A percentile compares a stretch with the other conserved stretches of the same genome.
Evolutionary conservation across 1,140 invertebrate genomes (phyloP).

Genomic region (Sitophilus oryzae): DNA sequence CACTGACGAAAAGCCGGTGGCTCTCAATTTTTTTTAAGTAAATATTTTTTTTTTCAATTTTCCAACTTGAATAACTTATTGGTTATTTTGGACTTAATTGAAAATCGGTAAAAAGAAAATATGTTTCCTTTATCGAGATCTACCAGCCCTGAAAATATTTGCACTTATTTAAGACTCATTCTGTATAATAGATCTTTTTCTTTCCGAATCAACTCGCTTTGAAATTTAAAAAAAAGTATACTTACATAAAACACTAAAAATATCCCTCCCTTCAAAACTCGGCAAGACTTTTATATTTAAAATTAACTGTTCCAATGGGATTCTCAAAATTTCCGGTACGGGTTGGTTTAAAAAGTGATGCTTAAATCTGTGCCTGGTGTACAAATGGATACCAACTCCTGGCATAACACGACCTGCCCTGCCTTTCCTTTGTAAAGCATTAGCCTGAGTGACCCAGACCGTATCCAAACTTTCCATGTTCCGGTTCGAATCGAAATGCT

Average conservation of each 20-base stretch:
- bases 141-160: too few species aligned
- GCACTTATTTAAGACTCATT: too few species aligned
- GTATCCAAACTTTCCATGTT: conserved; percentile 79
- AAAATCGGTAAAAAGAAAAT: too few species aligned
- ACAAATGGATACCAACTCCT: conserved; percentile 78
- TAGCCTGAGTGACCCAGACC: conserved; percentile 75
- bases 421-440: conserved; percentile 75
- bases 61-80: too few species aligned
- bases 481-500: conserved; percentile 73
- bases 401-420: conserved; percentile 82
- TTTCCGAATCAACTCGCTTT: too few species aligned
- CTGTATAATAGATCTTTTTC: too few species aligned
- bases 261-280: conserved; percentile 56
- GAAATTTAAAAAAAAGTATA: conserved; percentile 11
- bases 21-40: too few species aligned
- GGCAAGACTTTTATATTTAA: conserved; percentile 83
- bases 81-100: too few species aligned
- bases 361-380: conserved; percentile 64
- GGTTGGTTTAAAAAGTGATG: conserved; percentile 61
- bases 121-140: too few species aligned
- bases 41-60: too few species aligned
- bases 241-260: conserved; percentile 60
- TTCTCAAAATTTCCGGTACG: conserved; percentile 77
- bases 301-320: conserved; percentile 80
- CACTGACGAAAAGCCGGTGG: too few species aligned